Evolutionary conservation across 2,888 invertebrate species (phyloP).

Genomic region (Micropterix aruncella): DNA sequence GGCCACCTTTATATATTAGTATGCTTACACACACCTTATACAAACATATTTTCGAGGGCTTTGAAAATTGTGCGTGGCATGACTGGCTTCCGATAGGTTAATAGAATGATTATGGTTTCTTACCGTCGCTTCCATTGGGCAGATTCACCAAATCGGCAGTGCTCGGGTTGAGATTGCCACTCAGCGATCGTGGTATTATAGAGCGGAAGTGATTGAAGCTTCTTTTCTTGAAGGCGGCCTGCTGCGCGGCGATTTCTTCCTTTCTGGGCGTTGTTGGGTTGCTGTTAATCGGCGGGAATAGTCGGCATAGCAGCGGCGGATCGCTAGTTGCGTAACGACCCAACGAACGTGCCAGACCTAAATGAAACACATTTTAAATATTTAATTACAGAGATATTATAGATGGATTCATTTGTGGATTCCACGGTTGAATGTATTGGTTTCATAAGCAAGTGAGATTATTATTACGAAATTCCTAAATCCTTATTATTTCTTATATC

Average conservation of each 20-base stretch:
- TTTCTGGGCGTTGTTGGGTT: constrained; percentile 33
- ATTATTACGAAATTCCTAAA: too few relatives aligned
- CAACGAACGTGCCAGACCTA: constrained; percentile 73
- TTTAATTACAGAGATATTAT: too few relatives aligned
- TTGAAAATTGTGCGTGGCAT: too few relatives aligned
- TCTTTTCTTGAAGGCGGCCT: constrained; percentile 43
- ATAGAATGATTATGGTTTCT: too few relatives aligned
- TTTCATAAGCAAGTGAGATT: too few relatives aligned
- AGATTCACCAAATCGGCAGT: constrained; percentile 26
- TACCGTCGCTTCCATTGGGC: constrained; percentile 24
- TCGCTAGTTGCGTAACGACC: constrained; percentile 72
- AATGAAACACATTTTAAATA: background rate
- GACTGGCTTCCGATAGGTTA: too few relatives aligned
- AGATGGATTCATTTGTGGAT: too few relatives aligned
- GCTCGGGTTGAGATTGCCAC: constrained; percentile 63
- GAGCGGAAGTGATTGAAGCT: constrained; percentile 67
- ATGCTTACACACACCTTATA: too few relatives aligned
- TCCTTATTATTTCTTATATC: too few relatives aligned
- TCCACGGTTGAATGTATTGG: too few relatives aligned
- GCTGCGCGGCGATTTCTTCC: constrained; percentile 28
- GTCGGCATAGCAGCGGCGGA: constrained; percentile 66
- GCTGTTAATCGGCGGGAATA: constrained; percentile 71
- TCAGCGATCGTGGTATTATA: constrained; percentile 85
- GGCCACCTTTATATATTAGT: too few relatives aligned
- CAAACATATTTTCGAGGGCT: too few relatives aligned